A percentile compares a stretch with the other conserved stretches of the same genome.
Evolutionary conservation across 2,797 vertebrate species (phyloP).

Genomic region (Mus minutoides): DNA sequence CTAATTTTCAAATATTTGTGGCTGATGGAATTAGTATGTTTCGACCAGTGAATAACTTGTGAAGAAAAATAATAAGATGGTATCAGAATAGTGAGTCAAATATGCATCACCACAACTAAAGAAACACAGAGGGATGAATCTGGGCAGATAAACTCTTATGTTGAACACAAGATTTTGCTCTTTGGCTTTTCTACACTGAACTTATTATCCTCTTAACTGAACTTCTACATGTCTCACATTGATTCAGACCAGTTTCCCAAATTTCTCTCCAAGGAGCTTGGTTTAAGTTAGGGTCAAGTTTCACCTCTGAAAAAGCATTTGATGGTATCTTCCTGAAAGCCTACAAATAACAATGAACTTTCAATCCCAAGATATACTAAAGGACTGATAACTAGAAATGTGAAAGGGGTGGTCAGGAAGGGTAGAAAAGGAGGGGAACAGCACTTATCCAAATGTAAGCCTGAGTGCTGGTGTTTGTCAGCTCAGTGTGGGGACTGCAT

Average conservation of each 20-base stretch:
- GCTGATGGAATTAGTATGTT: neutral
- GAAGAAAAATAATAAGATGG: slow-evolving; percentile 41
- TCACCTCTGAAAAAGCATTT: slow-evolving; percentile 18
- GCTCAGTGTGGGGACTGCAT: accelerated
- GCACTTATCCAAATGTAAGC: neutral
- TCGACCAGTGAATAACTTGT: neutral
- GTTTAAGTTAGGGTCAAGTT: slow-evolving; percentile 18
- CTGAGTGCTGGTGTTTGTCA: neutral
- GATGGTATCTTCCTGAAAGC: neutral
- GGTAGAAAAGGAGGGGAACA: neutral
- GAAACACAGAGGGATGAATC: slow-evolving; percentile 50
- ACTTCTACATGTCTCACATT: neutral
- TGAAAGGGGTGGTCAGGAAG: neutral
- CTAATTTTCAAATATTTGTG: neutral
- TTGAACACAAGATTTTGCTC: neutral
- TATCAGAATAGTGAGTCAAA: slow-evolving; percentile 33
- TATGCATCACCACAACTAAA: slow-evolving; percentile 9
- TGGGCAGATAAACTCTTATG: neutral
- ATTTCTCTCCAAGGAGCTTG: slow-evolving; percentile 42
- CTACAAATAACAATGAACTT: neutral
- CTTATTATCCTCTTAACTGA: neutral
- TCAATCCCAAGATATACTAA: neutral
- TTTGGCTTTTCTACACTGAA: neutral
- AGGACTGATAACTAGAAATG: neutral
- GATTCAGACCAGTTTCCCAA: slow-evolving; percentile 21